Conservation (phyloP, 2,113 vertebrate genomes). For the Phaetusa simplex region DNA sequence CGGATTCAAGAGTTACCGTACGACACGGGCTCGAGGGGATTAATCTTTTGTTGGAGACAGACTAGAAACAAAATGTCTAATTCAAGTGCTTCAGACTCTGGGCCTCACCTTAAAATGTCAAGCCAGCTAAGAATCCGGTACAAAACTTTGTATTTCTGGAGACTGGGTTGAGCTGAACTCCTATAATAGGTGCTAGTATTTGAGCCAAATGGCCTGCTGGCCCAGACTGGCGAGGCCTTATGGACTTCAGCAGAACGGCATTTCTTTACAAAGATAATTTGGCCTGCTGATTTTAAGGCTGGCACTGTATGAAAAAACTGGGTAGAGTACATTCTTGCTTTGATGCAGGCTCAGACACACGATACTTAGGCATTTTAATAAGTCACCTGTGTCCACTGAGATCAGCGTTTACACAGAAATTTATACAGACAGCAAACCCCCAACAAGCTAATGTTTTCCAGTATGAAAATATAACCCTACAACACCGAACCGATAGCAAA, state of each 20-base stretch:
- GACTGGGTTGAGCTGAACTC: not conserved
- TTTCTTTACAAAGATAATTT: conserved; percentile 21
- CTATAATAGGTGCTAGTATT: not conserved
- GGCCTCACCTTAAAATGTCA: not conserved
- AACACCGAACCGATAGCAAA: not conserved
- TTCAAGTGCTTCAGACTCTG: not conserved
- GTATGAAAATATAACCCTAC: not conserved
- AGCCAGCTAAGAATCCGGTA: not conserved
- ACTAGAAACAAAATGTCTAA: not conserved
- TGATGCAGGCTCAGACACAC: not conserved
- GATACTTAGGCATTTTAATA: not conserved
- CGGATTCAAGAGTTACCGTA: not conserved
- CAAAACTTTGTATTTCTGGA: not conserved
- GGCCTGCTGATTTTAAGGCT: not conserved
- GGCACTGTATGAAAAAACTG: not conserved
- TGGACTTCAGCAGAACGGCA: not conserved
- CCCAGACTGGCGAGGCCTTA: not conserved
- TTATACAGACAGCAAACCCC: not conserved
- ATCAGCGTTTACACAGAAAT: not conserved
- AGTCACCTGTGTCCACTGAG: not conserved
- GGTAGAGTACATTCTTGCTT: not conserved
- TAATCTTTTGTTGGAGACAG: not conserved
- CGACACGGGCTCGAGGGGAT: not conserved
- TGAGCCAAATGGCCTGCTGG: not conserved
- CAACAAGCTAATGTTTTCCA: not conserved